Evolutionary conservation across 2,888 invertebrate genomes (phyloP).

Genomic region (Cosmia trapezina): DNA sequence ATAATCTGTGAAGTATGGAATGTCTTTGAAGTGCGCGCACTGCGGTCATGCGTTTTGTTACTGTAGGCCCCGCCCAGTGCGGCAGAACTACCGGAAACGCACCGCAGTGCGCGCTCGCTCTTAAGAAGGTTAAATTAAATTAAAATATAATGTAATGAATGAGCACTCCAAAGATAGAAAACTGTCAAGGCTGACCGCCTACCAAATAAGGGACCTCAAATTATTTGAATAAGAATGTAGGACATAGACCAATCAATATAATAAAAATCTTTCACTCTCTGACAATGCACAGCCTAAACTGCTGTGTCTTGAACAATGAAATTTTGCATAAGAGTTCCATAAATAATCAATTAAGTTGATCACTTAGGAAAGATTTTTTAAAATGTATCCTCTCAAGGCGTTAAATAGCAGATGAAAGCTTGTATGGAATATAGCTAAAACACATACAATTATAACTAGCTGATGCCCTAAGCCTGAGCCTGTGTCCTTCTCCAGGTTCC

Average conservation of each 20-base stretch:
- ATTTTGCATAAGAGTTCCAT: neutral
- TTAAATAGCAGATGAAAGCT: neutral
- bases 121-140: slow-evolving; percentile 21
- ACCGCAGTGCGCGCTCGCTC: no score
- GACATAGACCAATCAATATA: neutral
- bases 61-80: no score
- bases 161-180: neutral
- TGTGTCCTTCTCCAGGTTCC: no score
- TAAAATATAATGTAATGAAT: slow-evolving; percentile 12
- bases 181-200: slow-evolving; percentile 9
- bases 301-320: neutral
- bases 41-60: no score
- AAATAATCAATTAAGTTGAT: neutral
- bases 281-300: neutral
- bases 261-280: neutral
- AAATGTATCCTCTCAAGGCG: fast-evolving
- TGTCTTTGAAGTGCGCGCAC: no score
- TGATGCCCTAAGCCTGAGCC: no score
- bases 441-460: neutral
- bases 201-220: slow-evolving; percentile 2
- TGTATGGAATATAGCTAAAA: neutral
- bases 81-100: no score
- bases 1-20: no score
- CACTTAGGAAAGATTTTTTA: neutral
- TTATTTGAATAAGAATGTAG: slow-evolving; percentile 3